Percentiles rank a stretch among this genome's conserved stretches.
Evolutionary conservation across 2,113 vertebrate species (phyloP).

Genomic region (Brachypteracias leptosomus): DNA sequence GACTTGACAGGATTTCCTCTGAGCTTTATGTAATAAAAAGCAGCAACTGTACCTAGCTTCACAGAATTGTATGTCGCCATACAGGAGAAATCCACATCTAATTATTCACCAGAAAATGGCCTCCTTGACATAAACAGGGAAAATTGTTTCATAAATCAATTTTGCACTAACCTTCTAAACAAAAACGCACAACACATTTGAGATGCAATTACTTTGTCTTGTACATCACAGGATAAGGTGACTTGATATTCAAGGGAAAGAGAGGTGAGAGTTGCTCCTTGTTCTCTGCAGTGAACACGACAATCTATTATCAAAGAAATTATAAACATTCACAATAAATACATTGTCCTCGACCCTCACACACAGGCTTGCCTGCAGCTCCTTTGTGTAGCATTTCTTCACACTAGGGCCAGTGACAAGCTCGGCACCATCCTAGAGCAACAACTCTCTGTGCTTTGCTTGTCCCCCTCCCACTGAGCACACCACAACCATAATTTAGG

Average conservation of each 20-base stretch:
- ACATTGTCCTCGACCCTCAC: neutral
- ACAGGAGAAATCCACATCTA: conserved; percentile 28
- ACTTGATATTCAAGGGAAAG: conserved; percentile 35
- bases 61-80: neutral
- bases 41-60: neutral
- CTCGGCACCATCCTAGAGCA: neutral
- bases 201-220: conserved; percentile 61
- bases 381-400: neutral
- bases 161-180: conserved; percentile 61
- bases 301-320: conserved; percentile 47
- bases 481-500: neutral
- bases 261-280: conserved; percentile 32
- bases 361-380: neutral
- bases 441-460: neutral
- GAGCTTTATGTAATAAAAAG: conserved; percentile 23
- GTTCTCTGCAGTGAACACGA: conserved; percentile 19
- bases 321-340: conserved; percentile 41
- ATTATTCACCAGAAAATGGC: conserved; percentile 62
- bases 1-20: neutral
- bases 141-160: conserved; percentile 73
- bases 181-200: conserved; percentile 36
- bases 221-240: conserved; percentile 36
- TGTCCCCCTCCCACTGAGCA: neutral
- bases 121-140: conserved; percentile 58
- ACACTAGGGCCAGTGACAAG: neutral